A percentile compares a stretch with the other conserved stretches of the same genome.
Evolutionary conservation across 2,797 vertebrate species (phyloP).

Genomic region (Sylvilagus floridanus): DNA sequence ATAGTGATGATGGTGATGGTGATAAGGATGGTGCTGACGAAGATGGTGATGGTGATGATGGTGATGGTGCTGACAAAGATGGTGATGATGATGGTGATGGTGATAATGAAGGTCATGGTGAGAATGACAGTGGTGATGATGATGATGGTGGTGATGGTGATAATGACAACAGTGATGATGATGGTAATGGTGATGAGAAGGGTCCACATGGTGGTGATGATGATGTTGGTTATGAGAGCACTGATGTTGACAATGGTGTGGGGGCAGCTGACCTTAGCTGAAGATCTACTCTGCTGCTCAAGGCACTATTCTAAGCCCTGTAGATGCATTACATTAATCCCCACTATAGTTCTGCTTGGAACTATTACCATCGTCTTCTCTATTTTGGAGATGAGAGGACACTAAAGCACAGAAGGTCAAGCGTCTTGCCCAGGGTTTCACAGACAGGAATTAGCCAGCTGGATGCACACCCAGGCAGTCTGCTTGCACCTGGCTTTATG

Average conservation of each 20-base stretch:
- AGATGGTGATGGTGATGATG: background rate
- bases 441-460: background rate
- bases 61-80: background rate
- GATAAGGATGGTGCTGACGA: no score
- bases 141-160: background rate
- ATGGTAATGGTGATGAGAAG: background rate
- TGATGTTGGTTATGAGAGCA: background rate
- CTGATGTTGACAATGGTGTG: no score
- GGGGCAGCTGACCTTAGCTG: background rate
- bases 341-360: background rate
- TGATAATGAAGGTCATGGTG: background rate
- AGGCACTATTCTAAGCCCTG: background rate
- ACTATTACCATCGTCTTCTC: background rate
- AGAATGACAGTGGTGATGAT: background rate
- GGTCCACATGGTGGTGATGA: no score
- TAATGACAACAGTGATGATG: background rate
- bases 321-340: background rate
- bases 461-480: background rate
- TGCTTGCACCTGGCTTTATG: background rate
- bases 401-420: background rate
- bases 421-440: background rate
- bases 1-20: rapidly evolving
- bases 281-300: background rate
- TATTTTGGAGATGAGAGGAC: background rate
- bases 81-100: background rate